These are phyloP conservation scores for Pipistrellus nathusii DNA, from an alignment of 2,797 vertebrate genomes.

Conservation along the genomic window DNA sequence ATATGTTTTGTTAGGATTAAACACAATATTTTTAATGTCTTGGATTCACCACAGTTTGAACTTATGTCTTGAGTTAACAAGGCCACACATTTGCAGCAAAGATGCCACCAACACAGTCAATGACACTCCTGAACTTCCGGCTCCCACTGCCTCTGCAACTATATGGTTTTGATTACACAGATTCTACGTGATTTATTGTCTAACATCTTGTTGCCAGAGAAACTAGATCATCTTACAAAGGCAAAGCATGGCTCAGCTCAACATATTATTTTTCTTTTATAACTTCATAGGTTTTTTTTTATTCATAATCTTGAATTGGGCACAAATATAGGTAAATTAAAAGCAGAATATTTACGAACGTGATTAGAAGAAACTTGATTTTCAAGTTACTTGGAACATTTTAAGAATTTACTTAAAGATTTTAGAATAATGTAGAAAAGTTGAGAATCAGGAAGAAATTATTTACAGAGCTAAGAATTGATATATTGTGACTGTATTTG, in stretches of 20 bases:
- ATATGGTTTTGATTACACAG: not conserved
- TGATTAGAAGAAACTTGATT: not conserved
- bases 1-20: slow-evolving; percentile 32
- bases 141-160: not conserved
- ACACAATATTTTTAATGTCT: slow-evolving; percentile 42
- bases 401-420: slow-evolving; percentile 61
- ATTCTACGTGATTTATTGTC: not conserved
- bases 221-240: slow-evolving; percentile 25
- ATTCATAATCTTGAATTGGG: slow-evolving; percentile 19
- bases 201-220: slow-evolving; percentile 30
- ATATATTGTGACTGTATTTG: slow-evolving; percentile 4
- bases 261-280: slow-evolving; percentile 14
- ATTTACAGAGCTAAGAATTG: not conserved
- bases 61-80: slow-evolving; percentile 34
- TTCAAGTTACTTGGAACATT: slow-evolving; percentile 43
- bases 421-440: not conserved
- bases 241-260: not conserved
- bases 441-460: not conserved
- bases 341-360: not conserved
- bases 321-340: slow-evolving; percentile 15
- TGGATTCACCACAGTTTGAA: not conserved
- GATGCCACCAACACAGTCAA: not conserved
- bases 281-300: slow-evolving; percentile 48
- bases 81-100: not conserved
- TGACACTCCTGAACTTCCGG: not conserved